Evolutionary conservation across 1,140 invertebrate species (phyloP), one percentile per base, ranked within the genome.

Genomic region (Lordiphosa collinella): DNA sequence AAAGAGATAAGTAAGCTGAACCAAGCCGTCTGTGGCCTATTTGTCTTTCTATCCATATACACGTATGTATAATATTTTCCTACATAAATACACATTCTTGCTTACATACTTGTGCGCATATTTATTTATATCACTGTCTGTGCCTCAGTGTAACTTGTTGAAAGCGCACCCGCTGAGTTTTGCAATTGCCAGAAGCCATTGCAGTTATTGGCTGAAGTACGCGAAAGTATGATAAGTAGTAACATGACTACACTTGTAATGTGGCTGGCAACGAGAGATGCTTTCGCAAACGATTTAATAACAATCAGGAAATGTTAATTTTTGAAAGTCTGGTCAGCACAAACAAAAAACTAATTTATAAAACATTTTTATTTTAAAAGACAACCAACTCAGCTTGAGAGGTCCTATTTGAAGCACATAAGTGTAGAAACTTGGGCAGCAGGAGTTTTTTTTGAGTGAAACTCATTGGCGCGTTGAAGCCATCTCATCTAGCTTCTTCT

Each of bases 191-290:
- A 32, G 22, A 49, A 29, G 35, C 36, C 56, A 71, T 65, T 53
- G 60, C 72, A 34, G 38, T 55, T 72, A 78, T 73, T 53, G 56
- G 48, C 54, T 38, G 29, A 64, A 74, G 63, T 59, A 73, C 46
- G 50, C 46, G 53, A 38, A 35, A 64, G 61, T 49, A 60, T 68
- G 52, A 56, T 66, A 80, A 80, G 25, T 29, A 29, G 25, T 79
- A 80, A 79, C 69, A 80, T 79, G 75, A 80, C 80, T 78, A 73
- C 59, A 68, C 63, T 60, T 22, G 9, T 38, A 34, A 25, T 9
- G 11, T 29, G 32, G 11, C 43, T 41, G 29, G 6, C 12, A 35
- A 12, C 37, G 13, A 38, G 16, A n/a, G 43, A 50, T 14, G 32
- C 40, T 47, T 40, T 29, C 3, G 16, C 16, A n/a, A n/a, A n/a